Evolutionary conservation across 2,797 vertebrate species (phyloP).

Genomic region (Fratercula arctica): DNA sequence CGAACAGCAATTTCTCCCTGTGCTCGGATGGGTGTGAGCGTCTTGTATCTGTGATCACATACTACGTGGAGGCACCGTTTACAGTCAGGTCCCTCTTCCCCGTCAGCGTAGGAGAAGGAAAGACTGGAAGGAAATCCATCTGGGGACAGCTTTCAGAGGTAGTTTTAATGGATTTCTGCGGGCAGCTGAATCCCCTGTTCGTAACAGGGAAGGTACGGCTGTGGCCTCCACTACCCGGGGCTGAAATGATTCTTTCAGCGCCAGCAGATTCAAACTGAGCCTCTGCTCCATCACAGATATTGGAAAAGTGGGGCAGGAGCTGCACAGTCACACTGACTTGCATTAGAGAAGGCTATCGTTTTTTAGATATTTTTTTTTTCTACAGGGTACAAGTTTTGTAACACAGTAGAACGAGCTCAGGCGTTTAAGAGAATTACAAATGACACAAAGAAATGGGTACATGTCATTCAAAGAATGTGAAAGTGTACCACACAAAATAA

Average conservation of each 20-base stretch:
- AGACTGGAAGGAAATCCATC: background rate
- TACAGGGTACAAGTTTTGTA: background rate
- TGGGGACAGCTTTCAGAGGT: background rate
- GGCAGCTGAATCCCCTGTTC: background rate
- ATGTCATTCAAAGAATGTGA: background rate
- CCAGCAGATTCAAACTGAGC: background rate
- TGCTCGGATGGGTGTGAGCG: background rate
- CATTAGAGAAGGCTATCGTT: background rate
- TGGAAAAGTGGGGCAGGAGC: background rate
- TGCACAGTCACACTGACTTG: background rate
- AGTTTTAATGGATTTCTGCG: background rate
- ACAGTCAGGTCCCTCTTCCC: background rate
- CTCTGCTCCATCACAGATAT: fast-evolving
- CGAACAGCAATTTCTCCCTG: background rate
- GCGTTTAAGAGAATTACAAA: background rate
- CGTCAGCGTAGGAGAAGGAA: background rate
- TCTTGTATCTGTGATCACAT: background rate
- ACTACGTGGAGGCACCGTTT: background rate
- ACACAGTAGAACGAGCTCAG: background rate
- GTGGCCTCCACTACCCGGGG: fast-evolving
- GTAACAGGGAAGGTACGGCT: fast-evolving
- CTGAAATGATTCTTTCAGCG: background rate
- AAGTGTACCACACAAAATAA: background rate
- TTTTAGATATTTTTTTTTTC: background rate
- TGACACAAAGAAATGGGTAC: background rate